Conservation (phyloP, 2,888 invertebrate genomes). For the Orchestes rusci region DNA sequence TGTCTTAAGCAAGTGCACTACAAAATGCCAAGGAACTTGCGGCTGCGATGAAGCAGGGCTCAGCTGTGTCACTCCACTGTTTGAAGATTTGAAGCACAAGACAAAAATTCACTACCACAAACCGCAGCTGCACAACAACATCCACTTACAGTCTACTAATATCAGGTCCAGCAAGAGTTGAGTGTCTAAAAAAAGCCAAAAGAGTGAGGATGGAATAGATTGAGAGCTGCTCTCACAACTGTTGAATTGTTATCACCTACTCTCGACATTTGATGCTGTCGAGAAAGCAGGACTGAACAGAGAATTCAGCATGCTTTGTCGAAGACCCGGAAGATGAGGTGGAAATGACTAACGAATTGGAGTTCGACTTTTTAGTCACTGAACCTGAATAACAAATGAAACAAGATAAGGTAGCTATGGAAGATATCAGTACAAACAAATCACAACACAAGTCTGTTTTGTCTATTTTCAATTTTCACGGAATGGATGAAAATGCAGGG, state of each 20-base stretch:
- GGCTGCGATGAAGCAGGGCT: no score
- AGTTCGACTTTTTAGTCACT: neutral
- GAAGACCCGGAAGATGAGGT: neutral
- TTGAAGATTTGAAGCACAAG: neutral
- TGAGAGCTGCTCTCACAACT: neutral
- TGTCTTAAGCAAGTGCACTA: no score
- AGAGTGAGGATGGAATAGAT: neutral
- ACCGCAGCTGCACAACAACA: neutral
- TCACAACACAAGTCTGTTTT: neutral
- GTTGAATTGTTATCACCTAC: slow-evolving; percentile 6
- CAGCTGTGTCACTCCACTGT: no score
- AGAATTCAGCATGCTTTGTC: neutral
- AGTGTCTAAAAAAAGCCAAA: neutral
- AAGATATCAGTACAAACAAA: neutral
- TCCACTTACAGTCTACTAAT: neutral
- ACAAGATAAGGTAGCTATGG: neutral
- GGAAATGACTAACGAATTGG: neutral
- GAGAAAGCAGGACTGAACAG: slow-evolving; percentile 5
- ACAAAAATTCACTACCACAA: neutral
- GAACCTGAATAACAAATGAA: slow-evolving; percentile 2
- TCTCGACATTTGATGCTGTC: neutral
- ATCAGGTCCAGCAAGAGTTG: neutral
- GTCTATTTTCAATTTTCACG: slow-evolving; percentile 1
- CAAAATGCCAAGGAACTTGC: no score
- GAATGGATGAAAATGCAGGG: neutral